phyloP scores from a whole-genome alignment of 2,797 vertebrate genomes.

The Cirrhinus mrigala region DNA sequence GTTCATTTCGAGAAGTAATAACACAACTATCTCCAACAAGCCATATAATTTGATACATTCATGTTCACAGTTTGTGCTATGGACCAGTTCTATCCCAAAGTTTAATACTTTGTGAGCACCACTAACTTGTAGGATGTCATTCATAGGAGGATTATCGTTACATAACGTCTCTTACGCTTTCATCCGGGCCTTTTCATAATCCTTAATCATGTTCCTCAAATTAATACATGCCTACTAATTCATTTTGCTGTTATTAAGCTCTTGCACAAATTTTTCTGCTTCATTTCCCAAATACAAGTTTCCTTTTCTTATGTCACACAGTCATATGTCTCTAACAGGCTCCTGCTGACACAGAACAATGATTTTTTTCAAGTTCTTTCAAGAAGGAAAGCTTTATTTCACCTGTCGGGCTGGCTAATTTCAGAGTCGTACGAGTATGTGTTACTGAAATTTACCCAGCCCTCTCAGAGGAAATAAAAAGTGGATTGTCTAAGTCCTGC shows the following conservation, averaged over 20 bases:
- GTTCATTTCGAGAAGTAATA: no score
- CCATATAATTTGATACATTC: background rate
- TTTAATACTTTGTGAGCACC: background rate
- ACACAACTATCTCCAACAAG: background rate
- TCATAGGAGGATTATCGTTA: slow-evolving; percentile 37
- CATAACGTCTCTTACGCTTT: slow-evolving; percentile 32
- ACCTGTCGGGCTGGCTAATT: slow-evolving; percentile 16
- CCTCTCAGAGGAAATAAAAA: slow-evolving; percentile 74
- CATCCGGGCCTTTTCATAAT: slow-evolving; percentile 26
- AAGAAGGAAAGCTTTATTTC: background rate
- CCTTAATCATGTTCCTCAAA: slow-evolving; percentile 40
- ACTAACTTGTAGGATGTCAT: slow-evolving; percentile 13
- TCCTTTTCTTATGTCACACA: slow-evolving; percentile 22
- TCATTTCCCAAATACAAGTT: slow-evolving; percentile 37
- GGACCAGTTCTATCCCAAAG: background rate
- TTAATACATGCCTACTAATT: slow-evolving; percentile 32
- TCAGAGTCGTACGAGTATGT: background rate
- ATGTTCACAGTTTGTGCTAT: background rate
- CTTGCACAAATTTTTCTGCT: slow-evolving; percentile 26
- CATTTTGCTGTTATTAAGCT: slow-evolving; percentile 29
- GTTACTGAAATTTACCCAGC: slow-evolving; percentile 67
- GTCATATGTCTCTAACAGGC: slow-evolving; percentile 6
- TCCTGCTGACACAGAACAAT: slow-evolving; percentile 3
- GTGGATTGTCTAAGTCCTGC: slow-evolving; percentile 65
- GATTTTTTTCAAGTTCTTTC: slow-evolving; percentile 15